Evolutionary conservation across 2,888 invertebrate genomes (phyloP).

Genomic region (Teleiodes luculella): DNA sequence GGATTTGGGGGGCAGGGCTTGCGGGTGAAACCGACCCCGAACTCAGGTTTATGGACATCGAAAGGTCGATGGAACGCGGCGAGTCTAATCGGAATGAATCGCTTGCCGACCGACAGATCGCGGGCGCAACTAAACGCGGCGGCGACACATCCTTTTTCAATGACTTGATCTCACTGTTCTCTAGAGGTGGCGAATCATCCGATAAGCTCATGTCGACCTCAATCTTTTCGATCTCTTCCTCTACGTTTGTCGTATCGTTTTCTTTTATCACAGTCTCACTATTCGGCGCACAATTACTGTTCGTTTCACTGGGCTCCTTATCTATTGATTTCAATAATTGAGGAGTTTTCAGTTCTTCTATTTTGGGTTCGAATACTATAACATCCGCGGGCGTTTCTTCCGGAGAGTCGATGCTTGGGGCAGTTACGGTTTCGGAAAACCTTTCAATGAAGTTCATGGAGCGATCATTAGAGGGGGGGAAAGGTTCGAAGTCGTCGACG

Average conservation of each 20-base stretch:
- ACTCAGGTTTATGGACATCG: conserved; percentile 42
- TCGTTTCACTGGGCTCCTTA: conserved; percentile 37
- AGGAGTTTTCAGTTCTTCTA: conserved; percentile 32
- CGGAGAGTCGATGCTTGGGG: conserved; percentile 33
- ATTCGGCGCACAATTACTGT: conserved; percentile 20
- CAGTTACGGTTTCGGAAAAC: conserved; percentile 59
- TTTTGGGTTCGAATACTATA: neutral
- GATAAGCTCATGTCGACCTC: conserved; percentile 47
- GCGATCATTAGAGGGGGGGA: conserved; percentile 63
- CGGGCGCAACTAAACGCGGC: conserved; percentile 53
- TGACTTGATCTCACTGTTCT: conserved; percentile 31
- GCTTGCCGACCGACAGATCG: conserved; percentile 69
- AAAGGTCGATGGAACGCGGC: conserved; percentile 44
- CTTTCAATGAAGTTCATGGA: conserved; percentile 79
- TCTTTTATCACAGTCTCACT: conserved; percentile 20
- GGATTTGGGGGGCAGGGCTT: conserved; percentile 60
- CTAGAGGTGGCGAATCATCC: conserved; percentile 53
- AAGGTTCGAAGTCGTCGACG: conserved; percentile 61
- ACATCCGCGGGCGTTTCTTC: conserved; percentile 20
- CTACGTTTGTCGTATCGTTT: conserved; percentile 23
- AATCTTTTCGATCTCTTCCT: conserved; percentile 30
- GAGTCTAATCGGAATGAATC: conserved; percentile 55
- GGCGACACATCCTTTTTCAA: conserved; percentile 7
- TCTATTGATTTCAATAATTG: conserved; percentile 36
- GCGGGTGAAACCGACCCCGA: conserved; percentile 50